phyloP scores from a whole-genome alignment of 2,113 vertebrate species.

The Osmerus mordax region DNA sequence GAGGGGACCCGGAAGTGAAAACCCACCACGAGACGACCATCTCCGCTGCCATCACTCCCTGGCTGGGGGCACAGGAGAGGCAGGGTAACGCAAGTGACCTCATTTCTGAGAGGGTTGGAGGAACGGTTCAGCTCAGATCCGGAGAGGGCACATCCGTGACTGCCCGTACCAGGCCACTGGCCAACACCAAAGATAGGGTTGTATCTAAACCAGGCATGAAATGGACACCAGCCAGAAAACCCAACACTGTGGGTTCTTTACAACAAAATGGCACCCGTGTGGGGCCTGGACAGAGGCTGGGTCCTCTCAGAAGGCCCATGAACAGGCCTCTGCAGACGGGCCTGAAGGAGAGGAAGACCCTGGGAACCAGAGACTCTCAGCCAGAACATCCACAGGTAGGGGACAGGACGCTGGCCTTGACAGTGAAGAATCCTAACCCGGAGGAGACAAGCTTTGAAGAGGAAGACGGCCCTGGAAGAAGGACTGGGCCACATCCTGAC shows the following conservation, averaged over 20 bases:
- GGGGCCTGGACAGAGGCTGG: slow-evolving; percentile 3
- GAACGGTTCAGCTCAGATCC: too few species aligned
- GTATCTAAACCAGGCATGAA: slow-evolving; percentile 18
- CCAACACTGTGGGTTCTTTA: slow-evolving; percentile 6
- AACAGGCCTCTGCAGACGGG: background rate
- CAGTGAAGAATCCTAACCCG: background rate
- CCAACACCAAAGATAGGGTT: slow-evolving; percentile 24
- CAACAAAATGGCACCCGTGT: slow-evolving; percentile 46
- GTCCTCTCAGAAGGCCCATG: slow-evolving; percentile 25
- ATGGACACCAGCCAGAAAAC: slow-evolving; percentile 20
- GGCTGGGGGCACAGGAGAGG: slow-evolving; percentile 4
- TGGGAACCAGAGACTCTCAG: slow-evolving; percentile 15
- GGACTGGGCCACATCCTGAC: slow-evolving; percentile 5
- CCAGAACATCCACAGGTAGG: background rate
- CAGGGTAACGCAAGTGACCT: background rate
- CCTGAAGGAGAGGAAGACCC: slow-evolving; percentile 1
- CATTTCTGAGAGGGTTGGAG: background rate
- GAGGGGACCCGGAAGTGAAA: background rate
- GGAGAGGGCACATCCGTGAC: background rate
- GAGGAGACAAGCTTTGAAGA: slow-evolving; percentile 11
- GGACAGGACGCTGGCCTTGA: slow-evolving; percentile 11
- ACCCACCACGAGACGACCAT: background rate
- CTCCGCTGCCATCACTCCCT: background rate
- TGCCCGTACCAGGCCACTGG: background rate
- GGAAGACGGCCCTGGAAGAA: background rate